Evolutionary conservation across 2,113 vertebrate species (phyloP), one percentile per base, ranked within the genome.

Genomic region (Chionodraco myersi): DNA sequence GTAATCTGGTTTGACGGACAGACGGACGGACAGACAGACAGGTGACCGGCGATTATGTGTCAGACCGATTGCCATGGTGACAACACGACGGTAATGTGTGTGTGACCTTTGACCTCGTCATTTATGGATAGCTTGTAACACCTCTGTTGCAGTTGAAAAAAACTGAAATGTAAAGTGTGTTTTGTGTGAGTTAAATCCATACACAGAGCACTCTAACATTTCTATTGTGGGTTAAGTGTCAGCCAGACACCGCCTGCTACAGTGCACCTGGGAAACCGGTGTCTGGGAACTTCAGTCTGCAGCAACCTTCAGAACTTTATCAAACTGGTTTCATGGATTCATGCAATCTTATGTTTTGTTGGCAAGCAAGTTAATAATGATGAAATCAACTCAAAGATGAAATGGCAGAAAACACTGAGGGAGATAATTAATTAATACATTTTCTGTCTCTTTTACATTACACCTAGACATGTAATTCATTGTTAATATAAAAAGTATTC

Each of bases 1-100:
- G 83, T 91, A 90, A 92, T 90, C 88, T 89, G 85, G 56, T 88
- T 86, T 91, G 91, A 91, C 51, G 77, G 83, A 87, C 81, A 62
- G 81, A 87, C 81, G 75, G 84, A 81, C 12, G 34, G 74, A 79
- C 63, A 69, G 87, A 87, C 86, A 71, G 88, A 91, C 91, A 92
- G 89, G 86, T 92, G 91, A 90, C 89, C 83, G 69, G 88, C 86
- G 86, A 89, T 91, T 86, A 88, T 5, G 5, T 92, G 89, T 90
- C 91, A 90, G 58, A 64, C 69, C 52, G 6, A 92, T 90, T 41
- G 88, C 79, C 75, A 90, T 82, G 89, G 86, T 86, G 77, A 84
- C 54, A 18, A 56, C 16, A 49, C 18, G 57, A 87, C 1, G 60
- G 61, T 49, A 26, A 61, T 16, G 16, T 58, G 79, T 66, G 75